A percentile compares a stretch with the other conserved stretches of the same genome.
phyloP scores from a whole-genome alignment of 2,888 invertebrate species.

The Noctua pronuba region DNA sequence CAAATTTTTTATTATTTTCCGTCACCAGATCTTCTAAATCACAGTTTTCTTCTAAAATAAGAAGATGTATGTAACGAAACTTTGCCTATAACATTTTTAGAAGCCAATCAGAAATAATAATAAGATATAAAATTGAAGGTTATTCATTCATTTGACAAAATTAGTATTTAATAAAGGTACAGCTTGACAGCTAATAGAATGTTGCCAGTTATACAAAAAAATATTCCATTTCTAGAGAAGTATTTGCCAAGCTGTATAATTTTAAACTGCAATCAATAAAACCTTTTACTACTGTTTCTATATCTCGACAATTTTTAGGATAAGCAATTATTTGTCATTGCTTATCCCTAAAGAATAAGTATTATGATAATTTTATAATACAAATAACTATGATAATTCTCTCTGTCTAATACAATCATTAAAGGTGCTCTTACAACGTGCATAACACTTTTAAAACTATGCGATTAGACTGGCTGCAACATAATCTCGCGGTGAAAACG shows the following conservation, averaged over 20 bases:
- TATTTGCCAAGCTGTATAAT: conserved; percentile 6
- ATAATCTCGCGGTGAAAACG: not conserved
- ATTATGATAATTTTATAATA: not conserved
- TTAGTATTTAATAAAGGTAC: conserved; percentile 1
- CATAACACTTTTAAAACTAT: not conserved
- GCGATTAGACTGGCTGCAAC: not conserved
- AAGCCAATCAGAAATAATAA: not conserved
- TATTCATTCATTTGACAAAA: not conserved
- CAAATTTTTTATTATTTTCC: conserved; percentile 14
- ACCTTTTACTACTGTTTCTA: not conserved
- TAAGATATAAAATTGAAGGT: not conserved
- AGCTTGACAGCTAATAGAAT: conserved; percentile 14
- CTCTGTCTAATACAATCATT: conserved; percentile 2
- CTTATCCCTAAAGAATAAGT: conserved; percentile 10
- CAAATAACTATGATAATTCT: conserved; percentile 17
- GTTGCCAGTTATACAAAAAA: conserved; percentile 12
- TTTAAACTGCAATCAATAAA: conserved; percentile 28
- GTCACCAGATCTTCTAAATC: conserved; percentile 68
- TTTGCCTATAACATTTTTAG: not conserved
- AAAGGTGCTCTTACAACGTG: conserved; percentile 19
- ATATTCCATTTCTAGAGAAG: not conserved
- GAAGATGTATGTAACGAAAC: not conserved
- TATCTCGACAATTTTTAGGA: conserved; percentile 16
- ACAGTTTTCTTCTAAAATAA: conserved; percentile 61
- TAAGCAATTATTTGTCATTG: not conserved